phyloP scores from a whole-genome alignment of 2,888 invertebrate species.

The Periphyllus acericola region DNA sequence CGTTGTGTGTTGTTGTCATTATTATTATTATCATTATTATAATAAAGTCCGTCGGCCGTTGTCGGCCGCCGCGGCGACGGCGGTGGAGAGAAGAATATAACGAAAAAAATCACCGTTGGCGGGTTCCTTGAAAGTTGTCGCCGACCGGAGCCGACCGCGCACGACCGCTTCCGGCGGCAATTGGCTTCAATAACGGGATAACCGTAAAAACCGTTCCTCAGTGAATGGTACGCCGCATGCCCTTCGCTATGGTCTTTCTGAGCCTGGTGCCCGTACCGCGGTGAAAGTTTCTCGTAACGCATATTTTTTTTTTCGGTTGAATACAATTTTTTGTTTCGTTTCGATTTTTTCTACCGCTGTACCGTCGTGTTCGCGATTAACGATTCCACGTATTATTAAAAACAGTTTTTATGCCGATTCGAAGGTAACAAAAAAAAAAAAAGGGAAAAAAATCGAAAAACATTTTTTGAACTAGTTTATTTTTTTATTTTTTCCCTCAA shows the following conservation, averaged over 20 bases:
- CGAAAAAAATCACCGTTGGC: slow-evolving; percentile 38
- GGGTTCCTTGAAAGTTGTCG: slow-evolving; percentile 53
- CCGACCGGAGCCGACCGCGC: slow-evolving; percentile 45
- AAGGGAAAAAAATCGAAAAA: not conserved
- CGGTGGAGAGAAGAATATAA: not conserved
- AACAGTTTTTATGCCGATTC: not conserved
- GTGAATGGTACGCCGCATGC: slow-evolving; percentile 60
- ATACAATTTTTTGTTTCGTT: slow-evolving; percentile 4
- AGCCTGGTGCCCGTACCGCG: slow-evolving; percentile 29
- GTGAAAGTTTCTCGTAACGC: slow-evolving; percentile 54
- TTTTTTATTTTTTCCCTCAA: not conserved
- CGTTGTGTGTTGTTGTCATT: slow-evolving; percentile 15
- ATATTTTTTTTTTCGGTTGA: slow-evolving; percentile 30
- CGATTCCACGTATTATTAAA: too few relatives aligned
- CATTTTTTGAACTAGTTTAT: not conserved
- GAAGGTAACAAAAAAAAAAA: not conserved
- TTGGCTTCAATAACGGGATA: slow-evolving; percentile 60
- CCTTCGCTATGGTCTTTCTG: slow-evolving; percentile 57
- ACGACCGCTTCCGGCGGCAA: slow-evolving; percentile 57
- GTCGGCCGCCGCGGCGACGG: not conserved
- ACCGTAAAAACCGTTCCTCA: slow-evolving; percentile 59
- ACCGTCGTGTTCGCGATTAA: too few relatives aligned
- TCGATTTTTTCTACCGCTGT: not conserved
- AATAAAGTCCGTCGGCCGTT: slow-evolving; percentile 12
- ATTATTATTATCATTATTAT: not conserved